Conservation (phyloP, 2,797 vertebrate species). For the Rhynchonycteris naso region DNA sequence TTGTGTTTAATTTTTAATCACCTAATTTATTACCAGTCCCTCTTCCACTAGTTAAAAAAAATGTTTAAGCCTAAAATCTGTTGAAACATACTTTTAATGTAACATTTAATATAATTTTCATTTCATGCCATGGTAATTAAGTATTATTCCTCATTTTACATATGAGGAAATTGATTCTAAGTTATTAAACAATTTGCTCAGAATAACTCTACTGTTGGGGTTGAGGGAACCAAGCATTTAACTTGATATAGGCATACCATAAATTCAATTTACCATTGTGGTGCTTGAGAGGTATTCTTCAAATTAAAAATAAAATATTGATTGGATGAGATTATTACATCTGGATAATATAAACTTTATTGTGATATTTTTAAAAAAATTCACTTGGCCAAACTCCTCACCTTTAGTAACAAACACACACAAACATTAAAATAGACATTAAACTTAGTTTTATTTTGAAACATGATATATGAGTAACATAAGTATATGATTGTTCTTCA, state of each 20-base stretch:
- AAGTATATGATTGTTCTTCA: slow-evolving; percentile 9
- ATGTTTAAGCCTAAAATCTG: slow-evolving; percentile 6
- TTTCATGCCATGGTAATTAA: not conserved
- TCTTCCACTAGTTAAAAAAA: not conserved
- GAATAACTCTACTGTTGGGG: not conserved
- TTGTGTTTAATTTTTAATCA: not conserved
- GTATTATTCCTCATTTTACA: not conserved
- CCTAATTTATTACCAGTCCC: not conserved
- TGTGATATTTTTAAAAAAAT: not conserved
- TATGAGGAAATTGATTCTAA: not conserved
- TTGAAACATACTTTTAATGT: slow-evolving; percentile 9
- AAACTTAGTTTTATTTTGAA: slow-evolving; percentile 36
- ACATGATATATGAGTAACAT: not conserved
- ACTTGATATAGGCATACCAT: not conserved
- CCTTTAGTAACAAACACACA: not conserved
- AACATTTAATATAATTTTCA: slow-evolving; percentile 28
- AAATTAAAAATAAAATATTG: slow-evolving; percentile 14
- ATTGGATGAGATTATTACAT: not conserved
- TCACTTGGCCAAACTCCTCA: not conserved
- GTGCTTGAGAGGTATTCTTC: not conserved
- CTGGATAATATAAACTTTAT: not conserved
- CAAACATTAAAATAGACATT: not conserved
- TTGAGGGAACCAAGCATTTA: not conserved
- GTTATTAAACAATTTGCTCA: not conserved
- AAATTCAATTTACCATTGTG: not conserved